These are phyloP conservation scores for Botia kubotai DNA, from an alignment of 2,797 vertebrate genomes.

Conservation along the genomic window DNA sequence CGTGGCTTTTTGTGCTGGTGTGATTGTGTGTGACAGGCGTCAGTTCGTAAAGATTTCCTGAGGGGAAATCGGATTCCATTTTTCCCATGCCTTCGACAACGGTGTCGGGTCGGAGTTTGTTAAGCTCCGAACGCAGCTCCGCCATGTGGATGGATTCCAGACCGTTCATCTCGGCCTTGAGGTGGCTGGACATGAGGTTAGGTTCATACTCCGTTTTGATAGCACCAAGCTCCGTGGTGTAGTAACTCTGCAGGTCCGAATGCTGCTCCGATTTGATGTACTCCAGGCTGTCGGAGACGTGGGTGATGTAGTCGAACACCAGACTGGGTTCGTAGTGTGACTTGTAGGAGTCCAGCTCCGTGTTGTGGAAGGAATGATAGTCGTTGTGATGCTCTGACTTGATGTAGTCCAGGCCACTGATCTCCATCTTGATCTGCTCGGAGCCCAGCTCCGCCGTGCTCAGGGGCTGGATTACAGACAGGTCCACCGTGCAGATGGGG, in stretches of 20 bases:
- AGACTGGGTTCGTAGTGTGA: conserved; percentile 79
- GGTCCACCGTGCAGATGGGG: conserved; percentile 77
- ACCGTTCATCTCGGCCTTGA: conserved; percentile 69
- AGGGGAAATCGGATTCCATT: conserved; percentile 69
- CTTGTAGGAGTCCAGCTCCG: conserved; percentile 78
- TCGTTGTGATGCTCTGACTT: conserved; percentile 78
- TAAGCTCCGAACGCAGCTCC: conserved; percentile 79
- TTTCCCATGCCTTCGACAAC: conserved; percentile 72
- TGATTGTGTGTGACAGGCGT: conserved; percentile 42
- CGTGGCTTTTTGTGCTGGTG: conserved; percentile 54
- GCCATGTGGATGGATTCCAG: conserved; percentile 85
- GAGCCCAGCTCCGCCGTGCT: conserved; percentile 80
- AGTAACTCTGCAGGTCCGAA: conserved; percentile 81
- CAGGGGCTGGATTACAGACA: conserved; percentile 80
- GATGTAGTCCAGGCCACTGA: conserved; percentile 83
- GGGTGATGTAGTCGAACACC: conserved; percentile 82
- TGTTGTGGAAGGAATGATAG: conserved; percentile 68
- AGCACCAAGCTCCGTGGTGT: conserved; percentile 72
- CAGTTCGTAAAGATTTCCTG: conserved; percentile 70
- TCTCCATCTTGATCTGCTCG: conserved; percentile 84
- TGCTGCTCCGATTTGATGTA: conserved; percentile 83
- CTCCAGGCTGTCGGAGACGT: conserved; percentile 80
- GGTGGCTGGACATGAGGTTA: conserved; percentile 66
- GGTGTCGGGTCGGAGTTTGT: conserved; percentile 79
- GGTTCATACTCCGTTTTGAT: conserved; percentile 75